Percentiles rank a stretch among this genome's conserved stretches.
Evolutionary conservation across 1,140 invertebrate species (phyloP).

Genomic region (Helicorthomorpha holstii): DNA sequence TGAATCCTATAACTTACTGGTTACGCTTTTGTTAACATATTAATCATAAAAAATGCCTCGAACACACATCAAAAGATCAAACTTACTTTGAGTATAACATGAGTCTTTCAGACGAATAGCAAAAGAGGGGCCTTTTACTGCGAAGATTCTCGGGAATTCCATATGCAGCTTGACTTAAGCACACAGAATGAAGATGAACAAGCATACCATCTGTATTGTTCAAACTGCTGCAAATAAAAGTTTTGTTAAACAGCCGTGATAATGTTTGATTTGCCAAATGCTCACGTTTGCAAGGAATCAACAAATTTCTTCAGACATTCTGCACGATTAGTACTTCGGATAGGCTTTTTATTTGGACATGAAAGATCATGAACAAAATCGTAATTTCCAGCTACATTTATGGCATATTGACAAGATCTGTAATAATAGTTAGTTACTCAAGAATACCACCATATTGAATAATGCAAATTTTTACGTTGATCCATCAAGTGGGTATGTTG

Average conservation of each 20-base stretch:
- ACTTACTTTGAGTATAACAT: constrained; percentile 31
- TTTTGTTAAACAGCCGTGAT: background rate
- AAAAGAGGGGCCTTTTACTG: constrained; percentile 56
- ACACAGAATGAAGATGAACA: constrained; percentile 54
- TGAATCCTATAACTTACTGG: too few species aligned
- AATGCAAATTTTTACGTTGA: constrained; percentile 30
- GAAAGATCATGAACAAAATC: constrained; percentile 66
- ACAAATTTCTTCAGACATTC: constrained; percentile 53
- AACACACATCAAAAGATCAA: too few species aligned
- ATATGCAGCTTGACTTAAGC: constrained; percentile 40
- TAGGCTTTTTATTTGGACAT: constrained; percentile 44
- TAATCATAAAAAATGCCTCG: background rate
- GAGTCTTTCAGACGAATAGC: constrained; percentile 40
- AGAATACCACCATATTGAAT: constrained; percentile 1
- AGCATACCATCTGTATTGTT: constrained; percentile 49
- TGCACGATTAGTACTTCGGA: constrained; percentile 47
- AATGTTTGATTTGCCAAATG: background rate
- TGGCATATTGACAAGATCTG: constrained; percentile 13
- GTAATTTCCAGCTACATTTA: constrained; percentile 27
- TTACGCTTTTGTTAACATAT: too few species aligned
- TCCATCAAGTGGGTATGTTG: constrained; percentile 36
- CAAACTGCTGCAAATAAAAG: constrained; percentile 25
- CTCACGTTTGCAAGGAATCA: constrained; percentile 33
- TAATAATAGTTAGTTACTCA: constrained; percentile 6
- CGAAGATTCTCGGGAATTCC: constrained; percentile 52